These are phyloP conservation scores for Oophaga sylvatica DNA, from an alignment of 2,797 vertebrate species.

Conservation along the genomic window DNA sequence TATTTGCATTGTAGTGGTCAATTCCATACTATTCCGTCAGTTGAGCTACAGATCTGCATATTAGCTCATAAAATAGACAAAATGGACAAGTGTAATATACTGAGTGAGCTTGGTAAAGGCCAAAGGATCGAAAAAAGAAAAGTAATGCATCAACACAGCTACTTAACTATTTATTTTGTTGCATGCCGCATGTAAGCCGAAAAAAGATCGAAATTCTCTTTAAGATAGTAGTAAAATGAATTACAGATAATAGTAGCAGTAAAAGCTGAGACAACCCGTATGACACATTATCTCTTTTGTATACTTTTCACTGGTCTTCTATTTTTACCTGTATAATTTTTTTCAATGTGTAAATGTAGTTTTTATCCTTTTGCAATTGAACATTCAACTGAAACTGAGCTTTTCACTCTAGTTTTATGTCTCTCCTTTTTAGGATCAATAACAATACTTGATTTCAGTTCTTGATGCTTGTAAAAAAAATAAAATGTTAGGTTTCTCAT, in stretches of 20 bases:
- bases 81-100: too few species aligned
- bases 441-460: slow-evolving; percentile 13
- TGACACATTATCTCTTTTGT: not conserved
- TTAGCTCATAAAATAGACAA: too few species aligned
- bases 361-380: not conserved
- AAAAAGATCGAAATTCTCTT: not conserved
- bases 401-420: not conserved
- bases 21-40: too few species aligned
- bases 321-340: not conserved
- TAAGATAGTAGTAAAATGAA: not conserved
- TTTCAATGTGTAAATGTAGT: not conserved
- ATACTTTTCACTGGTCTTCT: not conserved
- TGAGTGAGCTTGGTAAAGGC: too few species aligned
- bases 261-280: not conserved
- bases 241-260: not conserved
- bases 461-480: slow-evolving; percentile 13
- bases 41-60: too few species aligned
- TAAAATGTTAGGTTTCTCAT: slow-evolving; percentile 7
- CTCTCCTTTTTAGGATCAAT: slow-evolving; percentile 10
- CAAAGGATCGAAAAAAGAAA: too few species aligned
- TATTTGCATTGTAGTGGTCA: too few species aligned
- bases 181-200: too few species aligned
- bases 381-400: not conserved
- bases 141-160: too few species aligned
- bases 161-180: too few species aligned